phyloP scores from a whole-genome alignment of 2,113 vertebrate species.

The Rhizomys pruinosus region DNA sequence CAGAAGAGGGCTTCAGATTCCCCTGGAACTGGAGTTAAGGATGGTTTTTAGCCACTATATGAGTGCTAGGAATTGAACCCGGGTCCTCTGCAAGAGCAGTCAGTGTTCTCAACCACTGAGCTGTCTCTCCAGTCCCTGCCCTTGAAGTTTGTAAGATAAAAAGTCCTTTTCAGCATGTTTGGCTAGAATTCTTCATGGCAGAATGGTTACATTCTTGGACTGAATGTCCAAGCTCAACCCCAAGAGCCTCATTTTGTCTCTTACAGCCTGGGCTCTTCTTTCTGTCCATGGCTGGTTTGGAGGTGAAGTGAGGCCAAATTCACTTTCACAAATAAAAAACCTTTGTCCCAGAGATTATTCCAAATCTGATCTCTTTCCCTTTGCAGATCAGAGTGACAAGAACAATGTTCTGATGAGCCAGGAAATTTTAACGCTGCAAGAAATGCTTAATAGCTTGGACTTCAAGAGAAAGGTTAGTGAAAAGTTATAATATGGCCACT shows the following conservation, averaged over 20 bases:
- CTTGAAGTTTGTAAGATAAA: not conserved
- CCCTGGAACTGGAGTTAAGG: no score
- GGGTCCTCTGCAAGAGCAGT: no score
- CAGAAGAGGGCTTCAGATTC: no score
- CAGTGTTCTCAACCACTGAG: no score
- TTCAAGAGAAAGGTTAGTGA: conserved; percentile 94
- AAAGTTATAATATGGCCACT: not conserved
- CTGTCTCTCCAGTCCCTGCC: no score
- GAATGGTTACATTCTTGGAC: not conserved
- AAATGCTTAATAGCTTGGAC: conserved; percentile 96
- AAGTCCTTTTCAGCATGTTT: not conserved
- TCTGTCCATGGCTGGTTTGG: not conserved
- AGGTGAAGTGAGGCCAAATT: not conserved
- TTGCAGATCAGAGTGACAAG: conserved; percentile 91
- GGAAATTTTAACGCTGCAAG: conserved; percentile 93
- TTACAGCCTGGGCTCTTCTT: not conserved
- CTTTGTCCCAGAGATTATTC: not conserved
- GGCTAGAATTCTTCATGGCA: not conserved
- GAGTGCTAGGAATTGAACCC: no score
- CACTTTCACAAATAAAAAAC: not conserved
- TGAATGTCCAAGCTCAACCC: not conserved
- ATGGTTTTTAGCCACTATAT: no score
- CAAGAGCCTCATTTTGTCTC: not conserved
- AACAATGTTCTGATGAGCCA: conserved; percentile 92
- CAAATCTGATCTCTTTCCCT: conserved; percentile 11